A percentile compares a stretch with the other conserved stretches of the same genome.
Evolutionary conservation across 2,888 invertebrate species (phyloP).

Genomic region (Cheilosia vulpina): DNA sequence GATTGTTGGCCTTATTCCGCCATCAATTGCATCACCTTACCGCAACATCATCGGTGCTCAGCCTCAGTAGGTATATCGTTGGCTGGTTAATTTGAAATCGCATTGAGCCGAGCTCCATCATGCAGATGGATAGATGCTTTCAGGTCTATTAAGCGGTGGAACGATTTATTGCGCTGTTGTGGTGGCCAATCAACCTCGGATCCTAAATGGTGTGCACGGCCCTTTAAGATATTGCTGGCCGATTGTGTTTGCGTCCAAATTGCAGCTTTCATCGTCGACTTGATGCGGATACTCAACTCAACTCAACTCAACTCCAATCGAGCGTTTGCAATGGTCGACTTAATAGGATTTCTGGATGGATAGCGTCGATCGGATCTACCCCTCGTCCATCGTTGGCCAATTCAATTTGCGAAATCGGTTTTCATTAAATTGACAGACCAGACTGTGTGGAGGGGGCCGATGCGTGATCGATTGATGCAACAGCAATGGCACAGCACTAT

Average conservation of each 20-base stretch:
- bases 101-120: constrained; percentile 36
- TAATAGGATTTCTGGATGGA: constrained; percentile 74
- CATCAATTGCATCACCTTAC: constrained; percentile 67
- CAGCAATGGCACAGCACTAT: constrained; percentile 18
- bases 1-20: constrained; percentile 69
- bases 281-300: constrained; percentile 33
- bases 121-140: constrained; percentile 62
- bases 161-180: constrained; percentile 73
- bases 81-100: constrained; percentile 66
- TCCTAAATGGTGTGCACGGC: constrained; percentile 69
- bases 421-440: constrained; percentile 74
- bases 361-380: constrained; percentile 54
- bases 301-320: constrained; percentile 53
- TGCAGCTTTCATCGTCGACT: constrained; percentile 25
- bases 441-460: constrained; percentile 56
- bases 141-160: constrained; percentile 72
- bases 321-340: constrained; percentile 65
- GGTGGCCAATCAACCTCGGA: constrained; percentile 72
- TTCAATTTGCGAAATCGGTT: constrained; percentile 75
- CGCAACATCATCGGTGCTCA: constrained; percentile 19
- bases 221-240: constrained; percentile 61
- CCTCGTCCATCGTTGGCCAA: constrained; percentile 63
- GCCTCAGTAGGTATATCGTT: constrained; percentile 27
- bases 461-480: constrained; percentile 74
- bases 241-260: constrained; percentile 8